Conservation (phyloP, 2,113 vertebrate species). For the Cepphus grylle region DNA sequence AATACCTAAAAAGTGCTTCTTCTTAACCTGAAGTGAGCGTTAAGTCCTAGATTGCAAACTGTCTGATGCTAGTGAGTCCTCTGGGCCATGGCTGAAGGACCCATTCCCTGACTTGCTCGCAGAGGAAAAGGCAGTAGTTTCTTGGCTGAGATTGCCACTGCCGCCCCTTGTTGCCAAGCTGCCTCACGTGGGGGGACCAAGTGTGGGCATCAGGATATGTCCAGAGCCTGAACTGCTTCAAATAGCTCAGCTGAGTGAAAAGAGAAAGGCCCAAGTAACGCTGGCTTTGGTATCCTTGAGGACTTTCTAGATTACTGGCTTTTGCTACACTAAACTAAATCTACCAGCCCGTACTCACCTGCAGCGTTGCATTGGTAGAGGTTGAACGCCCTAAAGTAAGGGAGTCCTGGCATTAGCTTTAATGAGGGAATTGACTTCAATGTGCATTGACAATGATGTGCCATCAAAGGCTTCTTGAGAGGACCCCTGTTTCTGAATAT, state of each 20-base stretch:
- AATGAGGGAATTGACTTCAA: not conserved
- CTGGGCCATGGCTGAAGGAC: not conserved
- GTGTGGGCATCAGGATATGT: not conserved
- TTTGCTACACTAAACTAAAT: not conserved
- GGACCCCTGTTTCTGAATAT: not conserved
- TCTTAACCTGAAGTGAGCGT: not conserved
- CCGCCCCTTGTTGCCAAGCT: not conserved
- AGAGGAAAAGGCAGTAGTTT: not conserved
- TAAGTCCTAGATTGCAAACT: not conserved
- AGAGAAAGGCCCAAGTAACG: not conserved
- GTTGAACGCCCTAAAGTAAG: not conserved
- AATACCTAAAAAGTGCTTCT: not conserved
- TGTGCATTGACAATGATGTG: not conserved
- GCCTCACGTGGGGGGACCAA: fast-evolving
- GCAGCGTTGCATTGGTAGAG: not conserved
- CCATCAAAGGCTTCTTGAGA: not conserved
- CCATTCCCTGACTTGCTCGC: not conserved
- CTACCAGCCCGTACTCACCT: not conserved
- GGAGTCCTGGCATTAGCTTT: not conserved
- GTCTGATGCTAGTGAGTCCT: not conserved
- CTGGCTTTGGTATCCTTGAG: not conserved
- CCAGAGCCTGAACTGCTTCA: not conserved
- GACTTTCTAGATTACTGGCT: not conserved
- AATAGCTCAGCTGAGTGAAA: not conserved
- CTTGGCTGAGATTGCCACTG: not conserved